Evolutionary conservation across 1,140 invertebrate genomes (phyloP), one percentile per base, ranked within the genome.

Genomic region (Vanessa atalanta): DNA sequence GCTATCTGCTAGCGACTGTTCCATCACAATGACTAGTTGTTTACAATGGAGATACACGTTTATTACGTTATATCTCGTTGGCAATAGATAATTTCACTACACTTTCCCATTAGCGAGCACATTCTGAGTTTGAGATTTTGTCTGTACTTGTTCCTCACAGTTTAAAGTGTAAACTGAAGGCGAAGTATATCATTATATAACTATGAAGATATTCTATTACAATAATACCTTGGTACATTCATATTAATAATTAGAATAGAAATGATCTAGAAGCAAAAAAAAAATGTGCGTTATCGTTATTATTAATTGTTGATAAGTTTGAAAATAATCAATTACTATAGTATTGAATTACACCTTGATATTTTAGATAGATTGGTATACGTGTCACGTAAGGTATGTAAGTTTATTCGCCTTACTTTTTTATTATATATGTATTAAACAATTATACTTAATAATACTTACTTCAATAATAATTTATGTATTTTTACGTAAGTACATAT

Each of bases 1-100:
- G 77, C 82, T 85, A 84, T 89, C 90, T 89, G 83, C 81, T 79
- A 73, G 57, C 84, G 74, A 64, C 81, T 79, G 72, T 82, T 78
- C 70, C 84, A 81, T 78, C 84, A 86, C 83, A 76, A 72, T 85
- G 79, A 81, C 85, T 87, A 80, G 70, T 79, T 90, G 88, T 91
- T 91, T 89, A 86, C 90, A 79, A 65, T 86, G 69, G 82, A 88
- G 86, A 88, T 91, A 89, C 83, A 88, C 83, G 80, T 90, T 89
- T 88, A 90, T 89, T 83, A 88, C 88, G 84, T 85, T 90, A 83
- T 89, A 90, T 91, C 86, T 88, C 77, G 74, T 79, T 79, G 74
- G 73, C 80, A 82, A 87, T 85, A 89, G 89, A 91, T 88, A 89
- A 88, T 83, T 86, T 78, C 78, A 83, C 79, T 71, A 55, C 81